Evolutionary conservation across 2,113 vertebrate species (phyloP).

Genomic region (Lophotis ruficrista): DNA sequence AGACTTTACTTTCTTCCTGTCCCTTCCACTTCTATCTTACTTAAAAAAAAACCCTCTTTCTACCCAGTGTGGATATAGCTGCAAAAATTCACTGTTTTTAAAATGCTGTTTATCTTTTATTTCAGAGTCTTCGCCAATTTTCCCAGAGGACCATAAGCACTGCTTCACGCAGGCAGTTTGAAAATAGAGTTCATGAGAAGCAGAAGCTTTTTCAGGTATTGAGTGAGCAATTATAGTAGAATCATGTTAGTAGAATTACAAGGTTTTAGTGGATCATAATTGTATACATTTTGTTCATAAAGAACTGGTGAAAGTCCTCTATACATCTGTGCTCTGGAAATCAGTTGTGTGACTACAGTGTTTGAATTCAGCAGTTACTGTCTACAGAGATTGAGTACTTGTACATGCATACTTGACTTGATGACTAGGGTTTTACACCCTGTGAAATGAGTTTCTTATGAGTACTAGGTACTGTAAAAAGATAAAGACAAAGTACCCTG

Average conservation of each 20-base stretch:
- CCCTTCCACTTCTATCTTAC: neutral
- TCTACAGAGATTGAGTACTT: neutral
- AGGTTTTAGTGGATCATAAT: neutral
- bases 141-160: conserved; percentile 81
- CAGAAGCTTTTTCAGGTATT: conserved; percentile 93
- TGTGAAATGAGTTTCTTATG: neutral
- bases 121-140: conserved; percentile 82
- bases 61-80: neutral
- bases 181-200: conserved; percentile 83
- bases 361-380: neutral
- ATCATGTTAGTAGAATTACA: neutral
- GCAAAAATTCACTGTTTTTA: neutral
- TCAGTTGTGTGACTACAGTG: neutral
- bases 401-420: neutral
- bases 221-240: neutral
- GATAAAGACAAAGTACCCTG: neutral
- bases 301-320: neutral
- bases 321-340: neutral
- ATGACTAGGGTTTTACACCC: neutral
- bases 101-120: neutral
- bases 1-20: neutral
- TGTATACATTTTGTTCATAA: neutral
- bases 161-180: conserved; percentile 77
- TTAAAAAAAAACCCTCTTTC: neutral
- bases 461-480: neutral